Base-by-base conservation (phyloP, 37 sponge, comb jelly and placozoan species). In the Tethya wilhelma region DNA sequence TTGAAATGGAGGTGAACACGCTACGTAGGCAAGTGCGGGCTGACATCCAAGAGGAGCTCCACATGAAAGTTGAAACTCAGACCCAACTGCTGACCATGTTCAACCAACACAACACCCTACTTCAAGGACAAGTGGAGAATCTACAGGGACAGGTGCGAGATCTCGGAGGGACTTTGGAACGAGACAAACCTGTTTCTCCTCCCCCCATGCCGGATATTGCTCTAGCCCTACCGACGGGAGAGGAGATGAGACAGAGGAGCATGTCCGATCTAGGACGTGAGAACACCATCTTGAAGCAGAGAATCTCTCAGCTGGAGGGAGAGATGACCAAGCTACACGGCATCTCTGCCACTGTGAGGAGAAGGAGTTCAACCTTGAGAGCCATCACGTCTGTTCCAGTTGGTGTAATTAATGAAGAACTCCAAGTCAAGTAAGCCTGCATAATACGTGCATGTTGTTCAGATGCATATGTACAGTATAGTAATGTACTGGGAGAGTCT, bases 31-130 rank as follows among this genome's bases (percentile, higher is more conserved):
- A 77, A 14, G 71, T 56, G 36, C 49, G 72, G 3, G 53, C 70
- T 42, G 87, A 87, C 12, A 5, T 80, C 25, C 42, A 80, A 5
- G 92, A 91, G 60, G 92, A 91, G 49, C 45, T 73, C 2, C 64
- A 59, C 25, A 41, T 87, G 44, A 91, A 79, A 40, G 17, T 91
- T 20, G 67, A 77, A 44, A 87, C 92, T 2, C 92, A 91, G 64
- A 44, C 78, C 2, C 83, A 82, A 31, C 70, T 91, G 23, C 38
- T 91, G 32, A 17, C 67, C 28, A 74, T 82, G 17, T 78, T 91
- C 62, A 91, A 73, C 63, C 74, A 87, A 63, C 92, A 87, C 63
- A 91, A 91, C 64, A 70, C 38, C 7, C 19, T 41, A 22, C 82
- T 91, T 9, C 92, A 91, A 31, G 43, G 57, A 23, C 88, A 91